Conservation (phyloP, 2,888 invertebrate species). For the Spodoptera littoralis region DNA sequence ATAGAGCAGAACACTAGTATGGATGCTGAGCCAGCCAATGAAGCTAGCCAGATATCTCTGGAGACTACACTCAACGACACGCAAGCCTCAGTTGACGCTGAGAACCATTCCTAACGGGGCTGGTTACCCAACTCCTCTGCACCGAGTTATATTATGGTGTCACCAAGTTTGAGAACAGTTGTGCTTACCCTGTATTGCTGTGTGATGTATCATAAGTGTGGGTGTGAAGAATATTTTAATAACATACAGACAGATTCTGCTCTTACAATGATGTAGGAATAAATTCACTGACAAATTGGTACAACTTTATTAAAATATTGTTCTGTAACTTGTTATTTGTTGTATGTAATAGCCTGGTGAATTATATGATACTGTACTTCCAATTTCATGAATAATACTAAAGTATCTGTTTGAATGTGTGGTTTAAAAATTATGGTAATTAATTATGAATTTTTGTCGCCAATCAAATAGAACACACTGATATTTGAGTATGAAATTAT, state of each 20-base stretch:
- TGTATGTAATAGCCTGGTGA: neutral
- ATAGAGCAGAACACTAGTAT: conserved; percentile 23
- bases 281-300: too few species aligned
- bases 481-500: conserved; percentile 17
- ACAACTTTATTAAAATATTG: neutral
- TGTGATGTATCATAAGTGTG: conserved; percentile 10
- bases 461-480: conserved; percentile 17
- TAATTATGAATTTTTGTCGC: conserved; percentile 21
- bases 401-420: conserved; percentile 31
- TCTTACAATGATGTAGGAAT: too few species aligned
- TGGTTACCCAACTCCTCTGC: conserved; percentile 15
- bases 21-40: conserved; percentile 32
- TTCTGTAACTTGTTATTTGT: neutral
- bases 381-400: conserved; percentile 14
- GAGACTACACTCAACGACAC: conserved; percentile 36
- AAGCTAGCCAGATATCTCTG: conserved; percentile 23
- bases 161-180: conserved; percentile 24
- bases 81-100: conserved; percentile 15
- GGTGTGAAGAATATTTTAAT: conserved; percentile 24
- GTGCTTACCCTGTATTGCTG: conserved; percentile 9
- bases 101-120: conserved; percentile 63
- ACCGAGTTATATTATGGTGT: conserved; percentile 46
- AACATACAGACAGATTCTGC: too few species aligned
- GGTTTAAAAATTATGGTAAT: conserved; percentile 25
- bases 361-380: conserved; percentile 1